phyloP scores from a whole-genome alignment of 2,888 invertebrate species.

The Crocallis elinguaria region DNA sequence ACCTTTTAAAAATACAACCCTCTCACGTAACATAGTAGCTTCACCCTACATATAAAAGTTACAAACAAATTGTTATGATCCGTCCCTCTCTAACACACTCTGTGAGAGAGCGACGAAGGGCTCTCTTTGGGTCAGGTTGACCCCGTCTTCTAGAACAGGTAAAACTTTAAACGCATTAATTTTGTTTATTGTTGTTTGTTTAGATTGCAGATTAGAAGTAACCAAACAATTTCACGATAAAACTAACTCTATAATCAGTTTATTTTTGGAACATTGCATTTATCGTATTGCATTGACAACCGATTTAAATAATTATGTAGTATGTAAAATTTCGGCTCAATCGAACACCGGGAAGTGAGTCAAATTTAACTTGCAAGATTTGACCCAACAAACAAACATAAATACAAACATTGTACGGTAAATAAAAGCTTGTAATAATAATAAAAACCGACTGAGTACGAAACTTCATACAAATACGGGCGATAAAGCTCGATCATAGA shows the following conservation, averaged over 20 bases:
- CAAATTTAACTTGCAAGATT: too few species aligned
- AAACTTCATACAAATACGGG: too few species aligned
- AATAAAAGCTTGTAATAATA: too few species aligned
- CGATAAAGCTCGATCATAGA: too few species aligned
- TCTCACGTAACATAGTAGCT: conserved; percentile 22
- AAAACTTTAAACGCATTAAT: conserved; percentile 23
- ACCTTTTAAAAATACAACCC: conserved; percentile 1
- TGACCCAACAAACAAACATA: too few species aligned
- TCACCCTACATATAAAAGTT: conserved; percentile 8
- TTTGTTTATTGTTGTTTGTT: conserved; percentile 32
- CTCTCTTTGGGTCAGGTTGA: conserved; percentile 6
- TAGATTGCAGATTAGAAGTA: conserved; percentile 7
- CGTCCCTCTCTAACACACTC: background rate
- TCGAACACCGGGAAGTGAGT: too few species aligned
- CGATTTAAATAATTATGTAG: too few species aligned
- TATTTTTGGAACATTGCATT: too few species aligned
- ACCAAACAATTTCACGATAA: background rate
- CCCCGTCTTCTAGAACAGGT: conserved; percentile 22
- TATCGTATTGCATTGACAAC: too few species aligned
- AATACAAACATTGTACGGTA: too few species aligned
- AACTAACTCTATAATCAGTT: background rate
- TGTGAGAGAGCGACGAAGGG: background rate
- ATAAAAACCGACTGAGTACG: too few species aligned
- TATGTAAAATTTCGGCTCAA: too few species aligned
- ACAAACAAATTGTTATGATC: background rate